A percentile compares a stretch with the other conserved stretches of the same genome.
These are phyloP conservation scores for Hemicordylus capensis DNA, from an alignment of 2,113 vertebrate genomes.

Conservation along the genomic window DNA sequence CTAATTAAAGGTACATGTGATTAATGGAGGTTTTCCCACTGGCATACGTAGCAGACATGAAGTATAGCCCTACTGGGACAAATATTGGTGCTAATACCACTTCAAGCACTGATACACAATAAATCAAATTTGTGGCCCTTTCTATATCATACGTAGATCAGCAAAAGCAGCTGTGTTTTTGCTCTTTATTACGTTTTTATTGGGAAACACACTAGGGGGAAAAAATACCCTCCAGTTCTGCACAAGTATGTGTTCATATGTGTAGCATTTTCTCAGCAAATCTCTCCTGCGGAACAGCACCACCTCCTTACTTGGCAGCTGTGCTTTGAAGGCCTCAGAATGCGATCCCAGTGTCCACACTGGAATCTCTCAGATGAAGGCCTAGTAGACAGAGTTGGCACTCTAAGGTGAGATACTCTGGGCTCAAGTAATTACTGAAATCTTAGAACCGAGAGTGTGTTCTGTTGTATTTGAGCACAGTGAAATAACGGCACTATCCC, in stretches of 20 bases:
- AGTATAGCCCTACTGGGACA: slow-evolving; percentile 12
- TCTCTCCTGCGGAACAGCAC: neutral
- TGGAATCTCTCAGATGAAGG: too few species aligned
- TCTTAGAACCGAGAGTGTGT: neutral
- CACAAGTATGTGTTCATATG: neutral
- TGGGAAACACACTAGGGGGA: neutral
- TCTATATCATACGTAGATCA: neutral
- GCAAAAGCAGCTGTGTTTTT: slow-evolving; percentile 16
- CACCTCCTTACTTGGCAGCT: neutral
- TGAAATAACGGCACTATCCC: too few species aligned
- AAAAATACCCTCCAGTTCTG: neutral
- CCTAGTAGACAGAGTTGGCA: too few species aligned
- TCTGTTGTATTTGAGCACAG: too few species aligned
- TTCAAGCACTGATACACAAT: slow-evolving; percentile 22
- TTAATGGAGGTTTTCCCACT: slow-evolving; percentile 33
- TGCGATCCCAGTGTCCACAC: neutral
- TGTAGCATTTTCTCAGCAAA: neutral
- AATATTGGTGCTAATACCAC: slow-evolving; percentile 10
- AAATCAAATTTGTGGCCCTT: neutral
- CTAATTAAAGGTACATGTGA: slow-evolving; percentile 56
- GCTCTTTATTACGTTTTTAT: neutral
- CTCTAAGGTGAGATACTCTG: neutral
- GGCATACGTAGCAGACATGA: slow-evolving; percentile 48
- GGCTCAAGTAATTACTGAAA: neutral
- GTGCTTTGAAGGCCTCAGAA: neutral